phyloP scores from a whole-genome alignment of 2,888 invertebrate genomes.

The Ornithoptera alexandrae region DNA sequence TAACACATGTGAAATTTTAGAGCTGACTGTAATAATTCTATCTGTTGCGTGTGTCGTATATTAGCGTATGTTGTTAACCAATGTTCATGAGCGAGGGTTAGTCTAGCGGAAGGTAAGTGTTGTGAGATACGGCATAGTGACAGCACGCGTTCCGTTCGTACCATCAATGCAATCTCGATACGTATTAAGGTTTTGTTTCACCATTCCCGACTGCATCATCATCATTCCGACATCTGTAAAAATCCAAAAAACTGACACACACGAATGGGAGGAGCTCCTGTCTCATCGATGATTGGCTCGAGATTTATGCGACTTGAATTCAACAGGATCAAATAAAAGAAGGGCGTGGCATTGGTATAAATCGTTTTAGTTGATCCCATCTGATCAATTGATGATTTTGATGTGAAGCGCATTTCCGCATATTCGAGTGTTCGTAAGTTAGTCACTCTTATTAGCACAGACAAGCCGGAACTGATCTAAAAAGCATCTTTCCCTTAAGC shows the following conservation, averaged over 20 bases:
- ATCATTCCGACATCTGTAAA: constrained; percentile 98
- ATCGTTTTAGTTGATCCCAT: constrained; percentile 53
- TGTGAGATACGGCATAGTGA: constrained; percentile 70
- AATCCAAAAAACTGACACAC: constrained; percentile 81
- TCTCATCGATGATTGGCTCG: constrained; percentile 42
- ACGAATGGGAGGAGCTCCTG: constrained; percentile 58
- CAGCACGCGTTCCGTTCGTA: constrained; percentile 81
- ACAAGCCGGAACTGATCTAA: constrained; percentile 72
- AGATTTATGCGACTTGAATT: constrained; percentile 25
- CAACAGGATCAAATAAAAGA: constrained; percentile 33
- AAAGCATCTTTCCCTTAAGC: constrained; percentile 71
- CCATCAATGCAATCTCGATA: constrained; percentile 88
- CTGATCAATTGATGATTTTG: constrained; percentile 58
- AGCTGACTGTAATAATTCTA: constrained; percentile 51
- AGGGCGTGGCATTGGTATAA: background rate
- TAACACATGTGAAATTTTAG: constrained; percentile 55
- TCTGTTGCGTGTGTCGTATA: constrained; percentile 73
- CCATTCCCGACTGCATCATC: constrained; percentile 98
- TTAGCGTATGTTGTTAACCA: constrained; percentile 74
- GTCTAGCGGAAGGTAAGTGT: constrained; percentile 73
- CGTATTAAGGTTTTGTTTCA: constrained; percentile 92
- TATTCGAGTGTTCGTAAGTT: constrained; percentile 53
- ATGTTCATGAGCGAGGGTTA: constrained; percentile 72
- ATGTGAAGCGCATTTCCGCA: constrained; percentile 58
- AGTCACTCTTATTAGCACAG: constrained; percentile 74